Conservation (phyloP, 2,888 invertebrate genomes). For the Erpobdella octoculata region DNA sequence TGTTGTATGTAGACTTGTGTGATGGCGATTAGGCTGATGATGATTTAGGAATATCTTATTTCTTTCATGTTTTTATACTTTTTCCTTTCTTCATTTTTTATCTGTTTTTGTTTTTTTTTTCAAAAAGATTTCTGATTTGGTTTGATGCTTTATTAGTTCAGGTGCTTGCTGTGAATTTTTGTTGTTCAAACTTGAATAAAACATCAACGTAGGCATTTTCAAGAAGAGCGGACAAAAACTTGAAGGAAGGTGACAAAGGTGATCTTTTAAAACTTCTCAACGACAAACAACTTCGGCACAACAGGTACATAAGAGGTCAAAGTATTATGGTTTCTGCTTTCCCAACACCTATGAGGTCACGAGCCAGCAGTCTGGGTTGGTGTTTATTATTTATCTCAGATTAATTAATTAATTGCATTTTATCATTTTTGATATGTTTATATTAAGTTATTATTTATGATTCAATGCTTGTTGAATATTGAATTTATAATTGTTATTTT, state of each 20-base stretch:
- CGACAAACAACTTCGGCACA: conserved; percentile 34
- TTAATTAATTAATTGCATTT: neutral
- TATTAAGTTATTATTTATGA: too few species aligned
- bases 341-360: neutral
- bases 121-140: too few species aligned
- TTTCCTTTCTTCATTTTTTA: neutral
- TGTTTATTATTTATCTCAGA: neutral
- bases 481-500: neutral
- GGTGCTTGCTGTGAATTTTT: too few species aligned
- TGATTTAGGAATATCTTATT: neutral
- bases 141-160: too few species aligned
- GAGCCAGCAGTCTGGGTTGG: conserved; percentile 11
- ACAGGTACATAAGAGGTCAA: conserved; percentile 19
- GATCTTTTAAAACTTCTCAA: conserved; percentile 33
- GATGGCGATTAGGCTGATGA: neutral
- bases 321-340: neutral
- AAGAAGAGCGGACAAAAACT: conserved; percentile 31
- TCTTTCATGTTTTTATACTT: neutral
- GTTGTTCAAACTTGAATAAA: neutral
- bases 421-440: neutral
- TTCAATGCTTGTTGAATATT: too few species aligned
- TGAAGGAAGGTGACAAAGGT: conserved; percentile 29
- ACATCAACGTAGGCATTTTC: conserved; percentile 27
- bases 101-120: neutral
- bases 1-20: neutral